Base-by-base conservation (phyloP, 2,797 vertebrate species). In the Fistularia tabacaria region DNA sequence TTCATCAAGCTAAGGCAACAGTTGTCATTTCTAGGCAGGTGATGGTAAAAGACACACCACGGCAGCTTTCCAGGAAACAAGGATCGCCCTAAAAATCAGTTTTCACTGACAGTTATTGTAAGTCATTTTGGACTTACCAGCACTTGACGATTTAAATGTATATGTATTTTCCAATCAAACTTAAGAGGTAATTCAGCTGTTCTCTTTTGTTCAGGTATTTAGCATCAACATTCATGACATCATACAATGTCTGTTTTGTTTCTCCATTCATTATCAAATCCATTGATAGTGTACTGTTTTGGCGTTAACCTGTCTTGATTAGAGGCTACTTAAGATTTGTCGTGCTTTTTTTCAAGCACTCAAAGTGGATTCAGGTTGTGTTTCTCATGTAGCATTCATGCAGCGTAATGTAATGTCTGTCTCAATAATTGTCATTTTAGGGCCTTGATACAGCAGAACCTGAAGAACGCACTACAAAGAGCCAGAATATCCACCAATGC, bases 381-480 rank as follows among this genome's bases (percentile, higher is more conserved):
- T 39, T 13, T 46, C 62, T 81, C 69, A 69, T 59, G 53, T 48
- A 42, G 14, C 47, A 37, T 39, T 76, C 60, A 56, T 37, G 45
- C 49, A 43, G 57, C 25, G 1, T 44, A 62, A 57, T 13, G 49
- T 77, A n/a, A n/a, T n/a, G n/a, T n/a, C 36, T 36, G 14, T 59
- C 54, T 61, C 65, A 77, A 76, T 56, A 57, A 46, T 44, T 48
- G 37, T 61, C 61, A 52, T 69, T 71, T 66, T n/a, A 67, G 41
- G 52, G 55, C 51, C 64, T 67, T 38, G 49, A 57, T 59, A 11
- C 57, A 75, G 66, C 15, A 43, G 76, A 79, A 75, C 74, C 56
- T 64, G 59, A 55, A 65, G 45, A 77, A 84, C 75, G 87, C 76
- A 80, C 75, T 84, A 87, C 76, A 82, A 85, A 83, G 69, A 45